Evolutionary conservation across 2,113 vertebrate species (phyloP).

Genomic region (Dipodomys spectabilis): DNA sequence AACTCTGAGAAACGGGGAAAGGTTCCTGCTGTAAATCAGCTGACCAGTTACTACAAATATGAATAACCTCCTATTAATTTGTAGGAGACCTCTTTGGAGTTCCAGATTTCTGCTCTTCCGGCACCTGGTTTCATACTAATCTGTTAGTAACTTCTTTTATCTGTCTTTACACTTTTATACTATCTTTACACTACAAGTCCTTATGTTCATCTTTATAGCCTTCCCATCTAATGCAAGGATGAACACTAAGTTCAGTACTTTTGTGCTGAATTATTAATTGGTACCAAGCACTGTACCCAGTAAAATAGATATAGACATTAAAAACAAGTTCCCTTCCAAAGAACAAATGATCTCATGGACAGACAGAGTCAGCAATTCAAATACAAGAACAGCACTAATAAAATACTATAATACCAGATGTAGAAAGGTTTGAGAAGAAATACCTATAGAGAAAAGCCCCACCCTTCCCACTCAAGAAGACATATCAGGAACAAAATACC

Average conservation of each 20-base stretch:
- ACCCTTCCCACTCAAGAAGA: too few relatives aligned
- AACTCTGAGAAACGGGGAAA: constrained; percentile 43
- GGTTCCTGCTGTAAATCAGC: not conserved
- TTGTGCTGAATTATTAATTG: not conserved
- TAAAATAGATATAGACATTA: not conserved
- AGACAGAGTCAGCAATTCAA: constrained; percentile 25
- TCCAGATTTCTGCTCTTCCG: not conserved
- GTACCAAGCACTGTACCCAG: not conserved
- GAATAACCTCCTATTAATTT: too few relatives aligned
- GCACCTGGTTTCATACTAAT: not conserved
- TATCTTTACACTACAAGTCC: not conserved
- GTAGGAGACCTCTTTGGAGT: not conserved
- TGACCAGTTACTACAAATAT: not conserved
- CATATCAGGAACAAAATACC: too few relatives aligned
- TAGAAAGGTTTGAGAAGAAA: not conserved
- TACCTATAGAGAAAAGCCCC: not conserved
- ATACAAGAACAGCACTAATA: not conserved
- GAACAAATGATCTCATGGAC: not conserved
- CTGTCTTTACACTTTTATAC: not conserved
- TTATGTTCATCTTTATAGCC: not conserved
- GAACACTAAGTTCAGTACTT: not conserved
- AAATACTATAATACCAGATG: not conserved
- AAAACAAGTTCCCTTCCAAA: not conserved
- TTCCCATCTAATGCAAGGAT: not conserved
- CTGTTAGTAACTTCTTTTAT: not conserved